Conservation (phyloP, 35 echinoderm and acorn worm genomes). For the Anneissia japonica region DNA sequence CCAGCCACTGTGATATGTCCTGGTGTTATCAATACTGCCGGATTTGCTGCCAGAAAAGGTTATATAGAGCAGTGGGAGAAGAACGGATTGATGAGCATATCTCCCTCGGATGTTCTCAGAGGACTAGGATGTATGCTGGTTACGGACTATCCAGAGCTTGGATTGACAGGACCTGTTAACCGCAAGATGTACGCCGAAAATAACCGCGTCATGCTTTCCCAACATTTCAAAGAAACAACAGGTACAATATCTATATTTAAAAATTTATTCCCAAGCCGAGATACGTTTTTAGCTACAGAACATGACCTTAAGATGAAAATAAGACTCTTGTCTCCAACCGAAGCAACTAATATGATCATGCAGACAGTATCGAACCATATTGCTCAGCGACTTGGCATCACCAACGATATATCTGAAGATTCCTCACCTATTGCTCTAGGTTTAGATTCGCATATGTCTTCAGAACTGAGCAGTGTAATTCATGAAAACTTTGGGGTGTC, state of each 20-base stretch:
- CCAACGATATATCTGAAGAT: conserved; percentile 55
- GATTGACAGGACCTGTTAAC: conserved; percentile 76
- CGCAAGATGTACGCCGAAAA: conserved; percentile 55
- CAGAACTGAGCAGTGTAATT: conserved; percentile 76
- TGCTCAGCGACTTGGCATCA: conserved; percentile 69
- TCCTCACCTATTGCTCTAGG: conserved; percentile 68
- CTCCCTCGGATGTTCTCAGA: conserved; percentile 76
- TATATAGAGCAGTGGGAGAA: conserved; percentile 82
- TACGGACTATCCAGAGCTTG: conserved; percentile 68
- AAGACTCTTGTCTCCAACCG: conserved; percentile 36
- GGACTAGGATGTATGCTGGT: conserved; percentile 76
- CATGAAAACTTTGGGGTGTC: conserved; percentile 85
- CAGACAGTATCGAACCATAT: conserved; percentile 58
- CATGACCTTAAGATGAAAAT: conserved; percentile 65
- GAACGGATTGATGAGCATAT: conserved; percentile 66
- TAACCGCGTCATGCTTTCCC: conserved; percentile 60
- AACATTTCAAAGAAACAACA: conserved; percentile 67
- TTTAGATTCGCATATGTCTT: conserved; percentile 90
- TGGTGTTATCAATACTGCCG: conserved; percentile 81
- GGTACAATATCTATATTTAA: conserved; percentile 84
- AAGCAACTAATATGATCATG: conserved; percentile 63
- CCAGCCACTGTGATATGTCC: conserved; percentile 81
- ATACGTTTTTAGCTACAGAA: conserved; percentile 70
- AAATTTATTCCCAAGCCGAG: conserved; percentile 62
- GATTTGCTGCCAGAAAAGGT: conserved; percentile 73